phyloP scores from a whole-genome alignment of 1,140 invertebrate genomes.

The Cotesia typhae region DNA sequence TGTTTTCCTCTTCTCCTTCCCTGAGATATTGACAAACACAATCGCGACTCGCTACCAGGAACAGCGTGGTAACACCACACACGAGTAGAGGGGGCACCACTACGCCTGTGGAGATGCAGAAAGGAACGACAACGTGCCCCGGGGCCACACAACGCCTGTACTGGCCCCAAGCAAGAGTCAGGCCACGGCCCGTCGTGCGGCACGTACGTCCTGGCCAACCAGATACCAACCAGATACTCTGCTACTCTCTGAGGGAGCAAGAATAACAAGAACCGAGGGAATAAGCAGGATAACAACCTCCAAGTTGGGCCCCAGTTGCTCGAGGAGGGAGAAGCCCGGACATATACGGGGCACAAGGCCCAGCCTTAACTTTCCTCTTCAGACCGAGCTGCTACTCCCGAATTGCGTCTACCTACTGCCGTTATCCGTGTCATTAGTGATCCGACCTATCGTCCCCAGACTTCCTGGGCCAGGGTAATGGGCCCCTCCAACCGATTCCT shows the following conservation, averaged over 20 bases:
- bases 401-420: constrained; percentile 35
- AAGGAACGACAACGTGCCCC: constrained; percentile 35
- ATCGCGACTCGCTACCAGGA: constrained; percentile 29
- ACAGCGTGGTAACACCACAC: background rate
- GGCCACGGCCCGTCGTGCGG: constrained; percentile 10
- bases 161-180: constrained; percentile 9
- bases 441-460: constrained; percentile 1
- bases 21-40: constrained; percentile 35
- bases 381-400: constrained; percentile 47
- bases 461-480: background rate
- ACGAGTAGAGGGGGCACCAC: background rate
- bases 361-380: constrained; percentile 45
- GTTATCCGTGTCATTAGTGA: constrained; percentile 52
- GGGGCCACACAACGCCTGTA: constrained; percentile 30
- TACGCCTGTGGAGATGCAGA: constrained; percentile 23
- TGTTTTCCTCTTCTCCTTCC: background rate
- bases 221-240: too few relatives aligned
- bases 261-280: background rate
- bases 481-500: background rate
- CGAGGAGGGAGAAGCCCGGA: constrained; percentile 18
- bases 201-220: background rate
- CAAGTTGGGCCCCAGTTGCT: too few relatives aligned
- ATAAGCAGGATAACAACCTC: background rate
- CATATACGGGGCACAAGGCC: constrained; percentile 24
- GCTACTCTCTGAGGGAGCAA: background rate